A percentile compares a stretch with the other conserved stretches of the same genome.
Conservation (phyloP, 35 echinoderm and acorn worm species). For the Antedon bifida region DNA sequence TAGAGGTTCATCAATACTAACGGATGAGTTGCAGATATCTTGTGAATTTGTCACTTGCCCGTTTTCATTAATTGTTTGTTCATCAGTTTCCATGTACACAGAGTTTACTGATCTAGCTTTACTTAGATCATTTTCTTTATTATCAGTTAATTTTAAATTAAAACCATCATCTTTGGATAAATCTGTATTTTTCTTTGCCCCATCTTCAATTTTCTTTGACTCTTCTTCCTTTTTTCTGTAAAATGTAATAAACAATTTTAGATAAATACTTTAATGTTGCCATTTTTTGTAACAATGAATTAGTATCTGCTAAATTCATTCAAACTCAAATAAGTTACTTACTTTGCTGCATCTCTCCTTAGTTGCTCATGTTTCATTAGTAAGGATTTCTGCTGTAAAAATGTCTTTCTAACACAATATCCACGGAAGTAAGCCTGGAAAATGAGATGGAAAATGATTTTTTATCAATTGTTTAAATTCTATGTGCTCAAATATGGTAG, state of each 20-base stretch:
- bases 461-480: too few relatives aligned
- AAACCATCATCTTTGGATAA: not conserved
- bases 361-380: conserved; percentile 95
- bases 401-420: conserved; percentile 78
- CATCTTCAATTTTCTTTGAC: not conserved
- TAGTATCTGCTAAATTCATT: too few relatives aligned
- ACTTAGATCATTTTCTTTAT: not conserved
- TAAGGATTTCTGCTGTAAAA: conserved; percentile 59
- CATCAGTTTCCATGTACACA: not conserved
- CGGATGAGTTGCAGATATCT: not conserved
- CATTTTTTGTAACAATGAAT: too few relatives aligned
- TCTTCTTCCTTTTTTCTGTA: conserved; percentile 11
- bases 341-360: conserved; percentile 81
- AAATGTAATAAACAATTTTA: not conserved
- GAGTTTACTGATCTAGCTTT: not conserved
- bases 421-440: conserved; percentile 55
- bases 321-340: too few relatives aligned
- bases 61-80: not conserved
- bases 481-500: too few relatives aligned
- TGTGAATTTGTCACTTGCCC: not conserved
- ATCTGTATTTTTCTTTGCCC: not conserved
- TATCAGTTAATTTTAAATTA: not conserved
- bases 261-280: too few relatives aligned
- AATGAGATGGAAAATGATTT: not conserved
- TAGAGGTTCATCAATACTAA: not conserved